A percentile compares a stretch with the other conserved stretches of the same genome.
Evolutionary conservation across 1,140 invertebrate species (phyloP).

Genomic region (Monochamus saltuarius): DNA sequence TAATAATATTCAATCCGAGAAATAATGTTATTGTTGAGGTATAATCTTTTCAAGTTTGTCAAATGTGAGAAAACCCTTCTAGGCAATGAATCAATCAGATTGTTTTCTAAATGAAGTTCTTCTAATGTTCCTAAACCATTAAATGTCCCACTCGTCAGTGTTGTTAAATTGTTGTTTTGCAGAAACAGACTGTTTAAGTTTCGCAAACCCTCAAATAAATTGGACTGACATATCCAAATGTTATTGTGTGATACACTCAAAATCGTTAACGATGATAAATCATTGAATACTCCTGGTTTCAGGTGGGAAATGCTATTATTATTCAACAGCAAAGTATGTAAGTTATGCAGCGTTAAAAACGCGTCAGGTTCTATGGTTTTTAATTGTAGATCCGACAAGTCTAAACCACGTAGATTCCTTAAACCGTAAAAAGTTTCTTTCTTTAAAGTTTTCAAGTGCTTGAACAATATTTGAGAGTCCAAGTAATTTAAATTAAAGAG

Average conservation of each 20-base stretch:
- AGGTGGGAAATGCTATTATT: not conserved
- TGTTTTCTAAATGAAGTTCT: not conserved
- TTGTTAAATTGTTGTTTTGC: not conserved
- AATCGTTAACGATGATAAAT: not conserved
- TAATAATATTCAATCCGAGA: too few relatives aligned
- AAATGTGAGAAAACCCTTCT: not conserved
- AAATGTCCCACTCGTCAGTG: not conserved
- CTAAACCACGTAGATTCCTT: not conserved
- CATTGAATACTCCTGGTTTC: not conserved
- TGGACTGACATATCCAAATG: not conserved
- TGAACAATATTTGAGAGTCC: constrained; percentile 5
- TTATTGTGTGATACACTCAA: not conserved
- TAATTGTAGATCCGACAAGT: constrained; percentile 2
- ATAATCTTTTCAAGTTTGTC: not conserved
- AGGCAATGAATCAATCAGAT: not conserved
- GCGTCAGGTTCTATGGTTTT: not conserved
- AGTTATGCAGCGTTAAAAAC: not conserved
- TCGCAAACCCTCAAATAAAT: not conserved
- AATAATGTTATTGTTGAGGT: not conserved
- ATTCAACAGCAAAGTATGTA: not conserved
- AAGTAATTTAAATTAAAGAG: constrained; percentile 3
- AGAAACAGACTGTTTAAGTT: not conserved
- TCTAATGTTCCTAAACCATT: not conserved
- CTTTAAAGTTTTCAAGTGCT: not conserved
- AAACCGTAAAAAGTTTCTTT: constrained; percentile 4